Percentiles rank a stretch among this genome's conserved stretches.
Conservation (phyloP, 1,140 invertebrate genomes). For the Dreissena rostriformis region DNA sequence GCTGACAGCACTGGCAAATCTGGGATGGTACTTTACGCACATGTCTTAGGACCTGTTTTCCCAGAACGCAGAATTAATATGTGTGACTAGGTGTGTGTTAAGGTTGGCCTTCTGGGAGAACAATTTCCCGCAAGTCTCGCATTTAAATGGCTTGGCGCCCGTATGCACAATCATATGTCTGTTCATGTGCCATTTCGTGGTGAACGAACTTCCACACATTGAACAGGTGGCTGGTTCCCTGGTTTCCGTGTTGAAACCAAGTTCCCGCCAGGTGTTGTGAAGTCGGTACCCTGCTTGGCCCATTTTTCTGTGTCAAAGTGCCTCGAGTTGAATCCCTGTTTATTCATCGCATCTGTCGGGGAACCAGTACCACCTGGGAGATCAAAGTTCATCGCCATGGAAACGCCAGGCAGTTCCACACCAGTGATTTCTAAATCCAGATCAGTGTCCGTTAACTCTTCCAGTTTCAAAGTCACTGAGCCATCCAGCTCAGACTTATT, state of each 20-base stretch:
- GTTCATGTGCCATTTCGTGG: conserved; percentile 15
- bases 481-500: not conserved
- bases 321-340: conserved; percentile 30
- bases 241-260: too few relatives aligned
- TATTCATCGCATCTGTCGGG: not conserved
- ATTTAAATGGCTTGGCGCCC: conserved; percentile 75
- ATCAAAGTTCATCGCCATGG: conserved; percentile 16
- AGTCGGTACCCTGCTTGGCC: too few relatives aligned
- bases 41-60: too few relatives aligned
- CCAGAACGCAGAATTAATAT: too few relatives aligned
- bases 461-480: conserved; percentile 23
- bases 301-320: too few relatives aligned
- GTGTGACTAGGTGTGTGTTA: conserved; percentile 96
- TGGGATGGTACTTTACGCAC: too few relatives aligned
- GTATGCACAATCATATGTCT: conserved; percentile 77
- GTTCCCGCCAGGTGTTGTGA: too few relatives aligned
- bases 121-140: conserved; percentile 76
- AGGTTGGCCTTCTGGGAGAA: conserved; percentile 86
- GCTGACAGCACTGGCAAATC: too few relatives aligned
- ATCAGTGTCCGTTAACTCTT: conserved; percentile 17
- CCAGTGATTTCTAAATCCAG: conserved; percentile 42
- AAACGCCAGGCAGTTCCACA: conserved; percentile 20
- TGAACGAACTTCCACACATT: conserved; percentile 20
- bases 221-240: not conserved
- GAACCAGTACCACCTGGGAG: not conserved